Percentiles rank a stretch among this genome's conserved stretches.
phyloP scores from a whole-genome alignment of 2,113 vertebrate species.

The Anoura caudifer region DNA sequence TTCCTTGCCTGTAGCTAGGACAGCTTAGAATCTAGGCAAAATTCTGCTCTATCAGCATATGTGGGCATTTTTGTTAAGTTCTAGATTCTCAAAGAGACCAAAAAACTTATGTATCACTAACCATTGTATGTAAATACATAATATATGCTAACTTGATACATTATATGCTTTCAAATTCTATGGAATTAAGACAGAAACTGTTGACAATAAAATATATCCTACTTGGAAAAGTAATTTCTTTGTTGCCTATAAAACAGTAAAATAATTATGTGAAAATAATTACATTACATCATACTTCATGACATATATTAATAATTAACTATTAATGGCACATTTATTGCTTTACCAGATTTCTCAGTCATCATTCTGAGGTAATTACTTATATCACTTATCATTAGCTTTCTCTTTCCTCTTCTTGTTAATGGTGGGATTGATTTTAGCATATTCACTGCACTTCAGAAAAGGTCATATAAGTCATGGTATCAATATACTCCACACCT shows the following conservation, averaged over 20 bases:
- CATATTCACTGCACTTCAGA: background rate
- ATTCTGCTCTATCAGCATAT: background rate
- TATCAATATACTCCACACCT: rapidly evolving
- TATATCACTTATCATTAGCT: background rate
- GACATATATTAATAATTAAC: background rate
- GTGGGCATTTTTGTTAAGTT: background rate
- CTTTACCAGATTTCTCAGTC: background rate
- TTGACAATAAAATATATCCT: background rate
- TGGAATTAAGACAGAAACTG: background rate
- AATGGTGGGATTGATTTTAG: background rate
- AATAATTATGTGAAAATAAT: background rate
- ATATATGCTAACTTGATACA: background rate
- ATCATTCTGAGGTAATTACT: background rate
- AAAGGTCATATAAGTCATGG: background rate
- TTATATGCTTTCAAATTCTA: background rate
- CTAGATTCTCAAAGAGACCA: background rate
- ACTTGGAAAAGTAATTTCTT: background rate
- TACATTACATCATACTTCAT: background rate
- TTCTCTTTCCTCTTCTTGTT: background rate
- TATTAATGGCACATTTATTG: background rate
- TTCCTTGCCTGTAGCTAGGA: background rate
- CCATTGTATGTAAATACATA: background rate
- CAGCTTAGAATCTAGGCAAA: background rate
- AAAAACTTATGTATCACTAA: background rate
- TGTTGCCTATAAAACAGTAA: background rate